These are phyloP conservation scores for Centruroides vittatus DNA, from an alignment of 1,140 invertebrate genomes.

Conservation along the genomic window DNA sequence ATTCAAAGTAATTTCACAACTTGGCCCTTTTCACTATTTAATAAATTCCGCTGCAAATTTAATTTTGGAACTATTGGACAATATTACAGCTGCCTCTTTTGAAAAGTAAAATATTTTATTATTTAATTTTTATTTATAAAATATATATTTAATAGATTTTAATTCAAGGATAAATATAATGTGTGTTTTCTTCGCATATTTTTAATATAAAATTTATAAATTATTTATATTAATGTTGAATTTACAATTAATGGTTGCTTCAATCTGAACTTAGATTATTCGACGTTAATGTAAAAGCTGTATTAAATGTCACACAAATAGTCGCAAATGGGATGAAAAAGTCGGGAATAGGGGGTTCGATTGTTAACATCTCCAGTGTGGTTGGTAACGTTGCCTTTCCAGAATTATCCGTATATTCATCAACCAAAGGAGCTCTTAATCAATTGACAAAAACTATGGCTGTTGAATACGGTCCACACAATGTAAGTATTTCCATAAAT, in stretches of 20 bases:
- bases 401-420: conserved; percentile 59
- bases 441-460: conserved; percentile 53
- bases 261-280: neutral
- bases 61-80: conserved; percentile 42
- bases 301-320: conserved; percentile 18
- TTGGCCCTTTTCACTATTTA: conserved; percentile 50
- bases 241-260: no score
- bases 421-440: conserved; percentile 44
- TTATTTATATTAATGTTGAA: no score
- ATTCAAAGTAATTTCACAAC: conserved; percentile 35
- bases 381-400: conserved; percentile 44
- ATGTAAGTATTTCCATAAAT: conserved; percentile 28
- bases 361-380: conserved; percentile 85
- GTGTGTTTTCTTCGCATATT: no score
- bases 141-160: no score
- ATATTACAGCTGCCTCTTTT: conserved; percentile 46
- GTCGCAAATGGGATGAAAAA: conserved; percentile 56
- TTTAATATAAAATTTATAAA: no score
- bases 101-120: conserved; percentile 39
- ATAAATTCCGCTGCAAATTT: conserved; percentile 68
- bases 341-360: conserved; percentile 46
- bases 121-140: no score
- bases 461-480: conserved; percentile 62
- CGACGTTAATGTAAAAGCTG: no score
- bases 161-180: no score